phyloP scores from a whole-genome alignment of 2,797 vertebrate species.

The Melanotaenia pygmaea region DNA sequence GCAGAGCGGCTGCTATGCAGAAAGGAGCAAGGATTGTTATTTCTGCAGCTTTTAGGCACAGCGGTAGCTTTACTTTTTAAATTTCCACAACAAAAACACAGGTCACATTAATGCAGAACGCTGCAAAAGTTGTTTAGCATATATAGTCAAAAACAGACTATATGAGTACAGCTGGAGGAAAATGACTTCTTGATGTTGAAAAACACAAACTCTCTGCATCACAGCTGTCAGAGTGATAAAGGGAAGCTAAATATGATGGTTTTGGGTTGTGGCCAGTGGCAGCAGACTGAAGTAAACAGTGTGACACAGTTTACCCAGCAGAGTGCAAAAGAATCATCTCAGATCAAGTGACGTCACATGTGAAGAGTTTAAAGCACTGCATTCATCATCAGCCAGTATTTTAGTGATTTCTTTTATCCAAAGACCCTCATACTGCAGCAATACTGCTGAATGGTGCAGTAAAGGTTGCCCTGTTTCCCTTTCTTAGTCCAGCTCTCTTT shows the following conservation, averaged over 20 bases:
- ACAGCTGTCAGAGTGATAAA: constrained; percentile 45
- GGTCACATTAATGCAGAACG: constrained; percentile 9
- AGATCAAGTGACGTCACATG: constrained; percentile 44
- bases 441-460: background rate
- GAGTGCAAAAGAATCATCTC: constrained; percentile 60
- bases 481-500: constrained; percentile 9
- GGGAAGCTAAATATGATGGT: constrained; percentile 54
- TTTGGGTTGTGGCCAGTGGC: constrained; percentile 46
- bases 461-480: background rate
- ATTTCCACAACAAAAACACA: constrained; percentile 33
- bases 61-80: constrained; percentile 48
- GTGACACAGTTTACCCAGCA: constrained; percentile 64
- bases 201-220: constrained; percentile 23
- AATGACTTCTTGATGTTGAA: constrained; percentile 27
- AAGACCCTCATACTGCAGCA: background rate
- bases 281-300: constrained; percentile 61
- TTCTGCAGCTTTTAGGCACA: constrained; percentile 37
- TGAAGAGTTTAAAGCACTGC: constrained; percentile 3
- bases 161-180: constrained; percentile 52
- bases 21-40: constrained; percentile 22
- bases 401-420: constrained; percentile 11
- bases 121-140: constrained; percentile 13
- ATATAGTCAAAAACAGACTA: constrained; percentile 52
- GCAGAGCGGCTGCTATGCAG: constrained; percentile 21
- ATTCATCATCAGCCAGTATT: constrained; percentile 16